phyloP scores from a whole-genome alignment of 2,888 invertebrate species.

The Zeuzera pyrina region DNA sequence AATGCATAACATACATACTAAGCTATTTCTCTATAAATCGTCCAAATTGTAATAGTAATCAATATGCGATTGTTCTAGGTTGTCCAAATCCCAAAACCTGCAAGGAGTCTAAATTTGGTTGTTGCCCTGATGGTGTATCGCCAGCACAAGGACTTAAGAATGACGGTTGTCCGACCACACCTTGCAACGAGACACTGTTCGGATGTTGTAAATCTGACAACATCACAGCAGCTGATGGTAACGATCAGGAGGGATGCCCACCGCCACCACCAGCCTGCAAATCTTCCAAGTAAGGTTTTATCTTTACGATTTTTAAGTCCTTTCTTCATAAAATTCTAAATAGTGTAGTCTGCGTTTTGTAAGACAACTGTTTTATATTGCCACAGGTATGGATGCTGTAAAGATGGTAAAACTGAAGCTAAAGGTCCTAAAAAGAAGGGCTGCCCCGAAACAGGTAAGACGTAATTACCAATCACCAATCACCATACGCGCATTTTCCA shows the following conservation, averaged over 20 bases:
- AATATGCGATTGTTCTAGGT: constrained; percentile 60
- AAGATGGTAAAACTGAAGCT: constrained; percentile 77
- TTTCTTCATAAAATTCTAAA: neutral
- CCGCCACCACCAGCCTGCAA: constrained; percentile 74
- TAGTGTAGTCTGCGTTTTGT: neutral
- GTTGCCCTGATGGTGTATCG: constrained; percentile 88
- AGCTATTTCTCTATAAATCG: no score
- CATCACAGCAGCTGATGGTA: constrained; percentile 83
- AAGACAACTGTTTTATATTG: constrained; percentile 1
- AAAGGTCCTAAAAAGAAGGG: constrained; percentile 74
- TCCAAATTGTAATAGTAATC: no score
- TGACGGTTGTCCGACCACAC: constrained; percentile 82
- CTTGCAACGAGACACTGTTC: constrained; percentile 84
- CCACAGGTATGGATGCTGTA: constrained; percentile 79
- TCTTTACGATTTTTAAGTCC: neutral
- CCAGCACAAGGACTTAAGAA: constrained; percentile 79
- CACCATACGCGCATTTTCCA: no score
- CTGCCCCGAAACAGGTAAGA: constrained; percentile 49
- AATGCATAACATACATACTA: no score
- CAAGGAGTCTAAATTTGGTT: constrained; percentile 81
- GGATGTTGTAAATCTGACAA: constrained; percentile 89
- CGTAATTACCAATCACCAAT: neutral
- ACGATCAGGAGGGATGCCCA: constrained; percentile 88
- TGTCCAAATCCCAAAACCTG: constrained; percentile 84
- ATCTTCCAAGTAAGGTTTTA: constrained; percentile 58